A percentile compares a stretch with the other conserved stretches of the same genome.
Evolutionary conservation across 2,888 invertebrate species (phyloP).

Genomic region (Hedya salicella): DNA sequence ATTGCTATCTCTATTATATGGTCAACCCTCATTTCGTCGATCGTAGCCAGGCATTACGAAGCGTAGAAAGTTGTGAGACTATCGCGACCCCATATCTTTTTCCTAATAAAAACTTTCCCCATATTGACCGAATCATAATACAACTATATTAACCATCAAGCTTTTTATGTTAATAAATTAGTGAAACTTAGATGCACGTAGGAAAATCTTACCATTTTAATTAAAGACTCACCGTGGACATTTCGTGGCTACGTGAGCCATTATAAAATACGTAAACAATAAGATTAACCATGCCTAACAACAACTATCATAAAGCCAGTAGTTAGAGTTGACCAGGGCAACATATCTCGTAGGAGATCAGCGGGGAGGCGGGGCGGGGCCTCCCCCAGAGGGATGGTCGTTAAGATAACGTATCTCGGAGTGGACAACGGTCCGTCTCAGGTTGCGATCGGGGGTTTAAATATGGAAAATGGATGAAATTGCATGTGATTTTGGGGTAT

Average conservation of each 20-base stretch:
- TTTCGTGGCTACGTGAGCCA: slow-evolving; percentile 31
- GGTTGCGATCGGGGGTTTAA: slow-evolving; percentile 60
- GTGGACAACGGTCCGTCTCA: slow-evolving; percentile 69
- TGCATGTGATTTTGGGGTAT: slow-evolving; percentile 16
- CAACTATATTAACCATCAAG: neutral
- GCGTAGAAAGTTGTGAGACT: slow-evolving; percentile 11
- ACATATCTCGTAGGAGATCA: slow-evolving; percentile 70
- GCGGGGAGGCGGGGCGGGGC: slow-evolving; percentile 42
- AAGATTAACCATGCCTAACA: slow-evolving; percentile 51
- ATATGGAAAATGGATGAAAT: slow-evolving; percentile 52
- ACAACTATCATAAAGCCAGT: slow-evolving; percentile 66
- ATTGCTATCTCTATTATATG: neutral
- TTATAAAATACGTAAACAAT: slow-evolving; percentile 39
- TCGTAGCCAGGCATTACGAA: neutral
- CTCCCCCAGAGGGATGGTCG: slow-evolving; percentile 58
- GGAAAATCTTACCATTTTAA: slow-evolving; percentile 8
- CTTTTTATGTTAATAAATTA: neutral
- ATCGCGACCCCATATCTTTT: slow-evolving; percentile 1
- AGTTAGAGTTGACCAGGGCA: slow-evolving; percentile 73
- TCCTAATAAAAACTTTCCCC: slow-evolving; percentile 7
- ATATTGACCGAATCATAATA: neutral
- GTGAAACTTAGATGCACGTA: neutral
- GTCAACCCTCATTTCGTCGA: slow-evolving; percentile 2
- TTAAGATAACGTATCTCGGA: slow-evolving; percentile 80
- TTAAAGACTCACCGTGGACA: slow-evolving; percentile 18